phyloP scores from a whole-genome alignment of 2,797 vertebrate species.

The Gobionotothen gibberifrons region DNA sequence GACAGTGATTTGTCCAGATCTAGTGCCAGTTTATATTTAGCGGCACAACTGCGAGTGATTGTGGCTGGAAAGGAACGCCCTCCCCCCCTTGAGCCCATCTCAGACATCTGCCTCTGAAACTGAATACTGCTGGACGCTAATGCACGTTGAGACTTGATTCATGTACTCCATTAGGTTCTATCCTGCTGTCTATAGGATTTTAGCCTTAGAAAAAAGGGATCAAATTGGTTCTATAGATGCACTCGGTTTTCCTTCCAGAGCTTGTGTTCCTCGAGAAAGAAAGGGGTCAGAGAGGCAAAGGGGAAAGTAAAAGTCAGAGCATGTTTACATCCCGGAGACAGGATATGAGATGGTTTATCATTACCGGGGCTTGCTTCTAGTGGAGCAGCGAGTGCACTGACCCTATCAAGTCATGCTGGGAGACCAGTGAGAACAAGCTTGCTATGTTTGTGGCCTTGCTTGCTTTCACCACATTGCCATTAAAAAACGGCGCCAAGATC shows the following conservation, averaged over 20 bases:
- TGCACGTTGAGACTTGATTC: slow-evolving; percentile 64
- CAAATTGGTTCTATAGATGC: slow-evolving; percentile 6
- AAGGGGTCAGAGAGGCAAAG: not conserved
- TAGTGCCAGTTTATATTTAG: slow-evolving; percentile 70
- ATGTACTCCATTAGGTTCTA: slow-evolving; percentile 58
- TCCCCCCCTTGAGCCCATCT: slow-evolving; percentile 15
- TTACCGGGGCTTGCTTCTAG: slow-evolving; percentile 17
- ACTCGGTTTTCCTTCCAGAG: not conserved
- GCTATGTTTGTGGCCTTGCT: slow-evolving; percentile 16
- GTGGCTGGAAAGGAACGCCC: slow-evolving; percentile 54
- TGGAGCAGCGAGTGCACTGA: slow-evolving; percentile 10
- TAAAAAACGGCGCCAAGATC: slow-evolving; percentile 42
- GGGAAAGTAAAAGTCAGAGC: not conserved
- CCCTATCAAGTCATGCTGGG: slow-evolving; percentile 16
- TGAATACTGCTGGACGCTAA: slow-evolving; percentile 60
- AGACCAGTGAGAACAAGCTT: slow-evolving; percentile 10
- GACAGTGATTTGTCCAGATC: slow-evolving; percentile 48
- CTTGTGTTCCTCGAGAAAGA: not conserved
- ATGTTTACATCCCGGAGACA: slow-evolving; percentile 5
- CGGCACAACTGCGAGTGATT: slow-evolving; percentile 69
- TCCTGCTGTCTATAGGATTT: slow-evolving; percentile 12
- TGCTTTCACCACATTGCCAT: slow-evolving; percentile 16
- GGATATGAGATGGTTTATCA: slow-evolving; percentile 4
- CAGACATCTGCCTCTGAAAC: slow-evolving; percentile 77
- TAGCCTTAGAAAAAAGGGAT: slow-evolving; percentile 2